Base-by-base conservation (phyloP, 2,113 vertebrate genomes). In the Ondatra zibethicus region DNA sequence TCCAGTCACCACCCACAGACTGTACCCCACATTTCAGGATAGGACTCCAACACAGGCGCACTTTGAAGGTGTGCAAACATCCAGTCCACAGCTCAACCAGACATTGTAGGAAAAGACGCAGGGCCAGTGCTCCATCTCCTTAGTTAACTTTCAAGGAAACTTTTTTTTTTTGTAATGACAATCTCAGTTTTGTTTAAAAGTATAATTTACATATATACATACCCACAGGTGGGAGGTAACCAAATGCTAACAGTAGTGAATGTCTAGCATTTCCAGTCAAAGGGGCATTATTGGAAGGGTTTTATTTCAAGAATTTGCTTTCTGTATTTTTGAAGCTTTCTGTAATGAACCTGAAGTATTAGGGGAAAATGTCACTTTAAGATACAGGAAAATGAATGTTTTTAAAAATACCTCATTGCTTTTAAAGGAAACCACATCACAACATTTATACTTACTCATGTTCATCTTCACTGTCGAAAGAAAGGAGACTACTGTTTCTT, bases 401-500 rank as follows among this genome's bases (percentile, higher is more conserved):
- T 78, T 70, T 3, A 65, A 84, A 96, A 95, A 80, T 2, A 81
- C 25, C 17, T 63, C 86, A 66, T 45, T 88, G 12, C n/a, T 91
- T 42, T 66, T 33, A 88, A 36, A 7, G 19, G 12, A 45, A 95
- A 96, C 23, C 33, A 95, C 95, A 90, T 95, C 92, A 65, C 88
- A 96, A 95, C 81, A 77, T 31, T 47, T 9, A 73, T 11, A 97
- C 81, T 77, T 61, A 88, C 29, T 99, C 99, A 85, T 99, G 99
- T 87, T 99, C 99, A 66, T 99, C 99, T 17, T 99, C 99, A 52
- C 98, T 99, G 97, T 99, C 99, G 98, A 99, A 99, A 4, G 99
- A 99, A 93, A 99, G 99, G 39, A 99, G 99, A 95, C 99, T 99
- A 96, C 98, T 99, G 82, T 99, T 99, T 98, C 99, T 99, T 0